Percentiles rank a stretch among this genome's conserved stretches.
These are phyloP conservation scores for Pogonognathellus flavescens DNA, from an alignment of 1,140 invertebrate species.

Conservation along the genomic window DNA sequence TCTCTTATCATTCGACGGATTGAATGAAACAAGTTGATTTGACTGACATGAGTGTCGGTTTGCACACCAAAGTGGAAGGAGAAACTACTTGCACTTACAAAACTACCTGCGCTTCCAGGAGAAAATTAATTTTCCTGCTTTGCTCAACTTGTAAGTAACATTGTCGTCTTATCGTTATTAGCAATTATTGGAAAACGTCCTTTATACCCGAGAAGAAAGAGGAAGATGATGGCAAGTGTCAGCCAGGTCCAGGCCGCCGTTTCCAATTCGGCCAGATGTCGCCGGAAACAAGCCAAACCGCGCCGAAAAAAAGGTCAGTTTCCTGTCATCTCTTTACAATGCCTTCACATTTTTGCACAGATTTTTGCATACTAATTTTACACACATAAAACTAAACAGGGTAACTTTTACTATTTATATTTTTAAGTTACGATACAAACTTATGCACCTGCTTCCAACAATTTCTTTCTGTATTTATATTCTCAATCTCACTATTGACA, in stretches of 20 bases:
- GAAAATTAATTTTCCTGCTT: too few species aligned
- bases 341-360: neutral
- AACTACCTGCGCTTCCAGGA: neutral
- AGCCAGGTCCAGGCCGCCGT: slow-evolving; percentile 47
- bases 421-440: too few species aligned
- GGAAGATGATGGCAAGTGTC: slow-evolving; percentile 58
- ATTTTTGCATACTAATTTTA: too few species aligned
- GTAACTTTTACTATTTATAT: too few species aligned
- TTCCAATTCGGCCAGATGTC: slow-evolving; percentile 57
- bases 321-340: slow-evolving; percentile 12
- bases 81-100: slow-evolving; percentile 19
- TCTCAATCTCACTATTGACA: too few species aligned
- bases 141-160: too few species aligned
- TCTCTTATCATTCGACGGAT: slow-evolving; percentile 28
- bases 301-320: slow-evolving; percentile 62
- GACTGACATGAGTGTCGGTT: neutral
- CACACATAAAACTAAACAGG: too few species aligned
- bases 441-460: too few species aligned
- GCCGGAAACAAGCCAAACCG: slow-evolving; percentile 62
- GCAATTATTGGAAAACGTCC: slow-evolving; percentile 1
- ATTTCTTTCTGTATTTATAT: too few species aligned
- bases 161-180: slow-evolving; percentile 10
- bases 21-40: neutral
- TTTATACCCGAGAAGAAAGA: neutral
- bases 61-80: neutral